Evolutionary conservation across 2,797 vertebrate species (phyloP), one percentile per base, ranked within the genome.

Genomic region (Oreochromis mossambicus): DNA sequence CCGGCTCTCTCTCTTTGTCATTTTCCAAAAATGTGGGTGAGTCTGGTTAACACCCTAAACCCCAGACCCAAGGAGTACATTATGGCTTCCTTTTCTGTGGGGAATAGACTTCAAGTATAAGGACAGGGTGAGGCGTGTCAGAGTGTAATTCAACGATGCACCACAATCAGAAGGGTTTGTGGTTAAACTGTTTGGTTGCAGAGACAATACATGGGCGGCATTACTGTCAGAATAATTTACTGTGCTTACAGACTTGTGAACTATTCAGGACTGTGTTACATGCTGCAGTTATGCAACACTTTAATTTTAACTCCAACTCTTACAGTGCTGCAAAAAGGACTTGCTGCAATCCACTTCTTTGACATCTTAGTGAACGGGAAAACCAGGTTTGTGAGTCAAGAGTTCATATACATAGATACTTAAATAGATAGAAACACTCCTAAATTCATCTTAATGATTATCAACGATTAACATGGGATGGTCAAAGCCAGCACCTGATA

Each of bases 11-110:
- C 83, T 83, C 83, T 95, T 95, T 96, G 94, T 97, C 96, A 96
- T 95, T 92, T 92, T 92, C 89, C 88, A 96, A 95, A 96, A 96
- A 96, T 97, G 95, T 96, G 96, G 95, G 96, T 95, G 96, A 96
- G 95, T 92, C 95, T 93, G 93, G 96, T 96, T 95, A 96, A 96
- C 95, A 96, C 96, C 96, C 96, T 93, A 91, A 95, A 95, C 84
- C 91, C 86, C 87, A 87, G 89, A 92, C 91, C 92, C 86, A 88
- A 92, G 86, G 89, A 92, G 88, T 89, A 91, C 92, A 95, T 93
- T 92, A 89, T 41, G 83, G 84, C 86, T 95, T 95, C 93, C 92
- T 93, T 91, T 92, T 85, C 83, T 85, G 73, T 79, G 51, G 87
- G 81, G 79, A 89, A 86, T 61, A 82, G 41, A 52, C 66, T 87